Base-by-base conservation (phyloP, 2,113 vertebrate species). In the Telmatochromis brichardi region DNA sequence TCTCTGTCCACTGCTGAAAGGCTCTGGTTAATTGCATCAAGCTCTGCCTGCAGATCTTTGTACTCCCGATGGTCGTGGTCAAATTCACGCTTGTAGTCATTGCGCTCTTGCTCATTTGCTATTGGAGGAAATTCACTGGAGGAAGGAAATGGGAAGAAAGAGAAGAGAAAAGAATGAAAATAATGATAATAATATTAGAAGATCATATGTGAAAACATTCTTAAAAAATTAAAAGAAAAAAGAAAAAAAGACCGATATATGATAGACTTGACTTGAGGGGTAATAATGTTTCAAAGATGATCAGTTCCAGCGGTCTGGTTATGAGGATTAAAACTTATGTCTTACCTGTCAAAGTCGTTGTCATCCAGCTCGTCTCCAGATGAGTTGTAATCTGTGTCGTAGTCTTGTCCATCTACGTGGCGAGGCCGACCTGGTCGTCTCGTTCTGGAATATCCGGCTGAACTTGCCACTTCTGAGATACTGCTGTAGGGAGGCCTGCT, bases 291-390 rank as follows among this genome's bases (percentile, higher is more conserved):
- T 73, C 4, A 45, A 26, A 73, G 68, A 71, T 42, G 37, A 71
- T 71, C 21, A 26, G n/a, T 71, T 42, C 2, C 65, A 71, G 21
- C 13, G 2, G 37, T 71, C n/a, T 71, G n/a, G 65, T 71, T 42
- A 71, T 71, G 37, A 71, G 37, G 37, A 71, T 71, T 71, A 42
- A 42, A 47, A 73, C 40, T 47, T 26, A 21, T 73, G 21, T 73
- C 40, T 73, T 86, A 86, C 98, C 96, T 95, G 93, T 97, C 93
- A 83, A 97, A 98, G 82, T 98, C 96, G 1, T 98, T 87, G 37
- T 98, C 97, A 6, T 97, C 97, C 90, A 98, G 95, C 93, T 99
- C 98, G 6, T 99, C 98, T 7, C 97, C 97, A 1, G 98, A 98
- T 0, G 98, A 98, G 4, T 96, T 97, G 55, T 98, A 96, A 93